Base-by-base conservation (phyloP, 2,888 invertebrate genomes). In the Blastobasis lacticolella region DNA sequence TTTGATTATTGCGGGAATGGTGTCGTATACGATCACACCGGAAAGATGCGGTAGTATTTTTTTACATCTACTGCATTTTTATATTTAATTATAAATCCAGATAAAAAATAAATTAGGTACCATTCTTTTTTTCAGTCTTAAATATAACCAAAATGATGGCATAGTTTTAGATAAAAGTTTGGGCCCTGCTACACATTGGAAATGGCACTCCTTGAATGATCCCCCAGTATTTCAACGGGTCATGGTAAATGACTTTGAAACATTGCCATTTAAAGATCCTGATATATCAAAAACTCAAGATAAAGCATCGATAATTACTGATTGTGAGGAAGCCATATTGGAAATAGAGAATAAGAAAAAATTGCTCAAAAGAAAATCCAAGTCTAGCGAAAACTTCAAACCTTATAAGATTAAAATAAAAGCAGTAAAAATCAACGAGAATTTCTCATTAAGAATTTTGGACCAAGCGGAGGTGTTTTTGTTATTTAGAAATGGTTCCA, bases 91-190 rank as follows among this genome's bases (percentile, higher is more conserved):
- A 23, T 23, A 23, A 23, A 23, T 23, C 23, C 23, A 23, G 23
- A 23, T 23, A 23, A 23, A 23, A 23, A 23, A 23, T 23, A 23
- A 23, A 23, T 3, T 23, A 23, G 2, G 23, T 23, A 23, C 23
- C 23, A 23, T 23, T 2, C 23, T 3, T 23, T 23, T 23, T 23
- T 23, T 38, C 56, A 88, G 88, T 50, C 62, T 87, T 5, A 88
- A 87, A 67, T 88, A 86, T 57, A 88, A 87, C 56, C 88, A 88
- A 64, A 83, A 84, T 0, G 88, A 88, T 71, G 88, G 88, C n/a
- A 75, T 85, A 7, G 64, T 87, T 1, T 65, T 87, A 6, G 87
- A 88, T 55, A 72, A 76, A 47, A 63, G 60, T 23, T 73, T 88
- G 6, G 88, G 88, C 1, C 87, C 88, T 0, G 75, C 77, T 1